A percentile compares a stretch with the other conserved stretches of the same genome.
These are phyloP conservation scores for Sibirionetta formosa DNA, from an alignment of 2,797 vertebrate species.

Conservation along the genomic window DNA sequence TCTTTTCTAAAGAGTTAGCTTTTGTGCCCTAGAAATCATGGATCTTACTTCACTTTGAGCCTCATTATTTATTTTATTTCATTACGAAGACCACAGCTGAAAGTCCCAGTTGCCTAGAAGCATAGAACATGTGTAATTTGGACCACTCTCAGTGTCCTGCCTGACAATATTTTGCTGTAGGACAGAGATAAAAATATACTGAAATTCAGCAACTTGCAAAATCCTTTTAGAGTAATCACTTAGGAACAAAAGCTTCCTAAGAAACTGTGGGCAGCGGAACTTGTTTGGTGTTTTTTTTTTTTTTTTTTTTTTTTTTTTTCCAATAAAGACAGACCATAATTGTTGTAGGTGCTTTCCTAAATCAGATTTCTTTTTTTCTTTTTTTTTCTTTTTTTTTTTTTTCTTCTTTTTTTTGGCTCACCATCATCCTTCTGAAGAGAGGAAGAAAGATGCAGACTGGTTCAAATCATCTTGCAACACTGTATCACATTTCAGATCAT, in stretches of 20 bases:
- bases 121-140: background rate
- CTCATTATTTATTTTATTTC: background rate
- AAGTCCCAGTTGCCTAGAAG: background rate
- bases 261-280: background rate
- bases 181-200: background rate
- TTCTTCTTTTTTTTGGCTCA: constrained; percentile 6
- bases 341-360: constrained; percentile 1
- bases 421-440: background rate
- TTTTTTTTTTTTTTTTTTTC: background rate
- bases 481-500: constrained; percentile 22
- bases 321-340: background rate
- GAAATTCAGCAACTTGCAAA: background rate
- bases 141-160: background rate
- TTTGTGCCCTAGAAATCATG: background rate
- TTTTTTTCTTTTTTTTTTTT: too few species aligned
- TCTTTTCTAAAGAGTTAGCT: background rate
- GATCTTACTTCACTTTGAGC: background rate
- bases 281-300: background rate
- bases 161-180: background rate
- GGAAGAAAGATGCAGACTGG: background rate
- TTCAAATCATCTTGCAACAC: background rate
- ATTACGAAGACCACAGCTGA: background rate
- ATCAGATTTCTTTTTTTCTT: background rate
- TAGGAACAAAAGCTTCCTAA: background rate
- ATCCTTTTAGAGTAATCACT: background rate